Base-by-base conservation (phyloP, 1,140 invertebrate species). In the Aphaenogaster ashmeadi region DNA sequence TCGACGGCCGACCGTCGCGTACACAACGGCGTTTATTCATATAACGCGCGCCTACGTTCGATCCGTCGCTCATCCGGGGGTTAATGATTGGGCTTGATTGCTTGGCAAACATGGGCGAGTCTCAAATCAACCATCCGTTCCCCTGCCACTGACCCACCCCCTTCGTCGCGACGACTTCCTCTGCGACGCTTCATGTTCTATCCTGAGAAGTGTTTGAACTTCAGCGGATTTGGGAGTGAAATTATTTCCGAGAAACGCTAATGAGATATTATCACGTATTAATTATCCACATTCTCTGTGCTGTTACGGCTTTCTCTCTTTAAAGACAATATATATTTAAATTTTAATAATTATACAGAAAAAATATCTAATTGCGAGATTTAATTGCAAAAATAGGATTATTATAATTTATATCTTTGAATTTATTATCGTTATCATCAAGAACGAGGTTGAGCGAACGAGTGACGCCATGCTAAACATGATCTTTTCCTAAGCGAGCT, bases 11-110 rank as follows among this genome's bases (percentile, higher is more conserved):
- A 69, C 33, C 69, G 60, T 77, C 71, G 56, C 72, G 54, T 81
- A 90, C 91, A 88, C 71, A 58, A 67, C 87, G 86, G 60, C 87
- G 90, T 93, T 92, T 91, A 92, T 93, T 91, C 91, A 89, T 90
- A 89, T 88, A 89, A 90, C 85, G 85, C 56, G 74, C 64, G 89
- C 74, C 74, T 54, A 90, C 86, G 90, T 89, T 90, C 92, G 92
- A 91, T 86, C 88, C 83, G 41, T 90, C 77, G 69, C 62, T 89
- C 90, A 89, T 92, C 81, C 92, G 91, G 91, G 86, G 93, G 94
- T 94, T 95, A 95, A 95, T 95, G 94, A 95, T 95, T 95, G 91
- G 90, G 93, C 93, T 95, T 95, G 94, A 95, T 95, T 95, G 95
- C 93, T 95, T 89, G 92, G 91, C 93, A 95, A 95, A 95, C 88